phyloP scores from a whole-genome alignment of 2,113 vertebrate genomes.

The Catharus minimus region DNA sequence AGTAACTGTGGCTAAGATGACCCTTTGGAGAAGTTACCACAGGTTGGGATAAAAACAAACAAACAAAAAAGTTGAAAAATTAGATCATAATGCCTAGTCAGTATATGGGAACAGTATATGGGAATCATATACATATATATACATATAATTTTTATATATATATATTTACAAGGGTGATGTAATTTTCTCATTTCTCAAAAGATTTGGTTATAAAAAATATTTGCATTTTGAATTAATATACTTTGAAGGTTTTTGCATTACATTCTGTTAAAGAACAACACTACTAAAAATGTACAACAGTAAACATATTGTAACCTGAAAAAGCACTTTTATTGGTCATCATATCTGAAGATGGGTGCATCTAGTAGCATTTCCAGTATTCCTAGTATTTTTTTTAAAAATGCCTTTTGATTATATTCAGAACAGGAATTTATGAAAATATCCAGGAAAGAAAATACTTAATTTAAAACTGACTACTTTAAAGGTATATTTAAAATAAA shows the following conservation, averaged over 20 bases:
- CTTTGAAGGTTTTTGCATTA: background rate
- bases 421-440: background rate
- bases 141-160: too few species aligned
- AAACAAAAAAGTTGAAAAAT: background rate
- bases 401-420: background rate
- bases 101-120: background rate
- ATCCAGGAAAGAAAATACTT: background rate
- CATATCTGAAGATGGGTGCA: background rate
- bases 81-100: background rate
- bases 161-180: background rate
- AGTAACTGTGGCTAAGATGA: background rate
- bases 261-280: background rate
- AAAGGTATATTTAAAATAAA: background rate
- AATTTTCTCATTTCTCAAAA: background rate
- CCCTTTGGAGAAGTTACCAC: background rate
- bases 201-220: background rate
- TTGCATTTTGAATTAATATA: background rate
- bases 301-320: background rate
- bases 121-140: background rate
- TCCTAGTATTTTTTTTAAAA: background rate
- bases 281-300: background rate
- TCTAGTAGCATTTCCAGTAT: background rate
- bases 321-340: background rate
- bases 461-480: background rate
- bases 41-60: background rate